These are phyloP conservation scores for Aix galericulata DNA, from an alignment of 2,113 vertebrate species.

Conservation along the genomic window DNA sequence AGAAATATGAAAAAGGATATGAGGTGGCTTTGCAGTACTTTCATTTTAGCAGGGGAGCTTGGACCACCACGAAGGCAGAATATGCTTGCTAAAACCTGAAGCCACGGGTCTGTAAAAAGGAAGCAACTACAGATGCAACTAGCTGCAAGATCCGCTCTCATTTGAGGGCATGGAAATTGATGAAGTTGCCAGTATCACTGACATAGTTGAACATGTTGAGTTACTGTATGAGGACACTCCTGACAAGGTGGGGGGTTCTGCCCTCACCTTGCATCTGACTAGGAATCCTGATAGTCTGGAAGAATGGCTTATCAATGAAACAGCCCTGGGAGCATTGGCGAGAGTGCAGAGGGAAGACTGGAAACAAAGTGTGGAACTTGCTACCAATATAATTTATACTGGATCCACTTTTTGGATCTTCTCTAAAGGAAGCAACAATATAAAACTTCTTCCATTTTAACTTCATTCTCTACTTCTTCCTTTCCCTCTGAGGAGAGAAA, in stretches of 20 bases:
- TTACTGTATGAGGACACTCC: slow-evolving; percentile 87
- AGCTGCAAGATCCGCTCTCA: too few species aligned
- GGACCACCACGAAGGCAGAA: background rate
- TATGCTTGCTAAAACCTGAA: background rate
- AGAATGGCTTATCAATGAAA: slow-evolving; percentile 83
- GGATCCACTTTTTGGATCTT: background rate
- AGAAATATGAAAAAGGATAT: background rate
- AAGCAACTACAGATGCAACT: background rate
- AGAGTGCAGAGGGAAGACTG: too few species aligned
- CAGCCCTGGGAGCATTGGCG: too few species aligned
- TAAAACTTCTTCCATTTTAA: background rate
- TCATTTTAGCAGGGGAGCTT: background rate
- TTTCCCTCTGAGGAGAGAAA: background rate
- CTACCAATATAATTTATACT: too few species aligned
- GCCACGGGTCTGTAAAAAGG: background rate
- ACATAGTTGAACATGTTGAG: slow-evolving; percentile 87
- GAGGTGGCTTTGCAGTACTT: background rate
- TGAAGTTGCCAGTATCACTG: slow-evolving; percentile 86
- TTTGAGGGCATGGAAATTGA: slow-evolving; percentile 75
- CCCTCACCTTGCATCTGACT: slow-evolving; percentile 86
- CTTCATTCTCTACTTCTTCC: background rate
- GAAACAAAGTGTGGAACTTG: too few species aligned
- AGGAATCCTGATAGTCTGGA: slow-evolving; percentile 88
- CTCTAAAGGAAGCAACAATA: background rate
- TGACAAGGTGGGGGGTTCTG: slow-evolving; percentile 86